Conservation (phyloP, 2,888 invertebrate genomes). For the Drosophila lutescens region DNA sequence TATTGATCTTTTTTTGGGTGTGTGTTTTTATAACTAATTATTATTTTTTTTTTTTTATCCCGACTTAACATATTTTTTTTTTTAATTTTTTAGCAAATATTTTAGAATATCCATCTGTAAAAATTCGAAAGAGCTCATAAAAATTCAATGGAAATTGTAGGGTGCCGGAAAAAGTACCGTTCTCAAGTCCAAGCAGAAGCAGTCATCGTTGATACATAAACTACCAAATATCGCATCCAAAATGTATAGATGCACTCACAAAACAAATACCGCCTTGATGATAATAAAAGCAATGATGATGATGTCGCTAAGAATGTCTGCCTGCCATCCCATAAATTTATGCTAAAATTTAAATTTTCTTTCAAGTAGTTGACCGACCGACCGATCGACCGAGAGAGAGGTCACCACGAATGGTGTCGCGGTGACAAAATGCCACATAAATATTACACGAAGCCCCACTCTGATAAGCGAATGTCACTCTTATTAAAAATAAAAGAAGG, state of each 20-base stretch:
- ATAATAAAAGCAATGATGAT: slow-evolving; percentile 21
- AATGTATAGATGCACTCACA: slow-evolving; percentile 35
- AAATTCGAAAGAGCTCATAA: neutral
- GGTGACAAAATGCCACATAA: slow-evolving; percentile 75
- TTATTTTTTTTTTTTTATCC: neutral
- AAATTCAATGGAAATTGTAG: neutral
- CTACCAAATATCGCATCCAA: slow-evolving; percentile 50
- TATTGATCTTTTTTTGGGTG: too few relatives aligned
- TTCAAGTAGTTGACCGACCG: slow-evolving; percentile 51
- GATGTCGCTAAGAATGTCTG: slow-evolving; percentile 24
- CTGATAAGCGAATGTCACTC: slow-evolving; percentile 75
- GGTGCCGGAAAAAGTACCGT: slow-evolving; percentile 34
- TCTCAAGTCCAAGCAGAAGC: slow-evolving; percentile 31
- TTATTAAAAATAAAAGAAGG: slow-evolving; percentile 57
- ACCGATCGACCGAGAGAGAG: slow-evolving; percentile 43
- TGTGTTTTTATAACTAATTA: neutral
- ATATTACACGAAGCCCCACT: slow-evolving; percentile 61
- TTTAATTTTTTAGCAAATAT: neutral
- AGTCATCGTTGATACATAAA: slow-evolving; percentile 52
- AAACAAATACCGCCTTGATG: slow-evolving; percentile 40
- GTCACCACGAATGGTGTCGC: slow-evolving; percentile 60
- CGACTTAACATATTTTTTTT: too few relatives aligned
- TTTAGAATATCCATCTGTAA: neutral
- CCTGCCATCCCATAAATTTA: slow-evolving; percentile 67
- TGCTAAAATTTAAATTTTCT: slow-evolving; percentile 78